Evolutionary conservation across 2,888 invertebrate genomes (phyloP), one percentile per base, ranked within the genome.

Genomic region (Corythucha ciliata): DNA sequence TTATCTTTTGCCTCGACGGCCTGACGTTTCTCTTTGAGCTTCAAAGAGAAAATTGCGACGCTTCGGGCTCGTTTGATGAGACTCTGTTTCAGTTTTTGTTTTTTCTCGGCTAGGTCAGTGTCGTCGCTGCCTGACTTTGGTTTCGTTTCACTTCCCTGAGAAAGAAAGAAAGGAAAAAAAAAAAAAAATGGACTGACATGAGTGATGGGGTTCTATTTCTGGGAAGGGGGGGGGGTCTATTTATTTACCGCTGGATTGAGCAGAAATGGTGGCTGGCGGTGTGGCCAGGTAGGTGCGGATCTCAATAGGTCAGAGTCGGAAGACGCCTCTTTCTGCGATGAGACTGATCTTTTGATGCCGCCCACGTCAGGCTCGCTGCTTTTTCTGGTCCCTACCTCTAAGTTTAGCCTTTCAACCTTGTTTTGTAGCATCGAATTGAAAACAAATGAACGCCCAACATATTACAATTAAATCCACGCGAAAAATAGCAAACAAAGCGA

Each of bases 41-140:
- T 87, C 44, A 88, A 69, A 4, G 87, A 87, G 69, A 88, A 88
- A 64, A 88, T 85, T 4, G 87, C 87, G 36, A 88, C 87, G 0
- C 86, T 86, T 12, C 87, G 75, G 5, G 88, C 87, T 45, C 87
- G 77, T 67, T 88, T 88, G 69, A 88, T 84, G 22, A 88, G 67
- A 60, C 80, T 79, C 42, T 87, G 86, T 63, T 81, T 81, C 16
- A 81, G 76, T 29, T 72, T 66, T 12, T 78, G 74, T 29, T 79
- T 79, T 63, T 80, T 80, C 4, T 79, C 78, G 55, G 78, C 72
- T 55, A 77, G 5, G 5, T 50, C 50, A 7, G 12, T 36, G 12
- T 36, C 37, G 12, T 50, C 50, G n/a, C n/a, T n/a, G n/a, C n/a
- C n/a, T n/a, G n/a, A n/a, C n/a, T n/a, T n/a, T n/a, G n/a, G n/a